Conservation (phyloP, 2,888 invertebrate species). For the Caenorhabditis doughertyi region DNA sequence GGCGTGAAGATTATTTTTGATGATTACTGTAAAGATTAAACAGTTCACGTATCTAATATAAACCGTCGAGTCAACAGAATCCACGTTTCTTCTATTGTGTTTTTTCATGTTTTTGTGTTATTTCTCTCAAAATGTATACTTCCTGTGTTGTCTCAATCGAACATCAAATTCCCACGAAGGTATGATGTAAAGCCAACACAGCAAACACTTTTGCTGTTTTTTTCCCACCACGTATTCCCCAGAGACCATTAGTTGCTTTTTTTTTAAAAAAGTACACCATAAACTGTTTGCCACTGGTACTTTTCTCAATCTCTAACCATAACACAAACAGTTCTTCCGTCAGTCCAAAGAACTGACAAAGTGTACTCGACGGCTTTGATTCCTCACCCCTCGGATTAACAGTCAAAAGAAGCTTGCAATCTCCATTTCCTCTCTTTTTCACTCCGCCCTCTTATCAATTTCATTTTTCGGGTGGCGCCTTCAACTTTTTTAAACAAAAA, state of each 20-base stretch:
- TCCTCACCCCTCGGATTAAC: conserved; percentile 36
- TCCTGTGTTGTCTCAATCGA: neutral
- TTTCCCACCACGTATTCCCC: conserved; percentile 13
- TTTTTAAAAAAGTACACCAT: conserved; percentile 19
- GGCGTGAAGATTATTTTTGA: too few species aligned
- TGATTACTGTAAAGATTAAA: conserved; percentile 33
- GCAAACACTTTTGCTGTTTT: neutral
- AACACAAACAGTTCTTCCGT: conserved; percentile 18
- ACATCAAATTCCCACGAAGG: conserved; percentile 33
- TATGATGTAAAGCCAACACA: neutral
- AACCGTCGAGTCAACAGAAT: conserved; percentile 23
- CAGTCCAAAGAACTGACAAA: conserved; percentile 51
- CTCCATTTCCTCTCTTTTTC: conserved; percentile 6
- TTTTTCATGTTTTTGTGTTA: neutral
- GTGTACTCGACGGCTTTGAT: conserved; percentile 53
- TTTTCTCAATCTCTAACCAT: conserved; percentile 21
- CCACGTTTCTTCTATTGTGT: conserved; percentile 17
- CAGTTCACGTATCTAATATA: conserved; percentile 35
- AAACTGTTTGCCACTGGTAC: conserved; percentile 56
- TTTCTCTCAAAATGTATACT: conserved; percentile 6
- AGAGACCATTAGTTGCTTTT: conserved; percentile 4
- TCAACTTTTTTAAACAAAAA: conserved; percentile 45
- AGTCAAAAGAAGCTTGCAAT: conserved; percentile 28
- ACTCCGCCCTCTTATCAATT: conserved; percentile 57
- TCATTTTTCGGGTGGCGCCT: conserved; percentile 37